Evolutionary conservation across 2,888 invertebrate species (phyloP).

Genomic region (Ennomos fuscantarius): DNA sequence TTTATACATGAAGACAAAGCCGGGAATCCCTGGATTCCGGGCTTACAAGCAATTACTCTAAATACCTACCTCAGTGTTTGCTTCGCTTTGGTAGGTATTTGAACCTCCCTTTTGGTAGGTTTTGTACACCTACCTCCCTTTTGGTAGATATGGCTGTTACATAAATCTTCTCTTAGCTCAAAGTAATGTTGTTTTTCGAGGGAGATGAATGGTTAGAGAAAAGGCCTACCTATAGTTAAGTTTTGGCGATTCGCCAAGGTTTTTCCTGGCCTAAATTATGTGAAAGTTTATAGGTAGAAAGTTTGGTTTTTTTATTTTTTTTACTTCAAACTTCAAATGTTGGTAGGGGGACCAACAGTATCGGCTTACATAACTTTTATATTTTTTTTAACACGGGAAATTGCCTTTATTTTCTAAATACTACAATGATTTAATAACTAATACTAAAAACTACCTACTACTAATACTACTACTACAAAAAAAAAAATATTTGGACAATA

Average conservation of each 20-base stretch:
- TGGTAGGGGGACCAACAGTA: no score
- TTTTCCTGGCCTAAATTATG: constrained; percentile 17
- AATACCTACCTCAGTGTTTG: constrained; percentile 7
- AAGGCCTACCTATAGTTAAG: constrained; percentile 12
- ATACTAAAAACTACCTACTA: no score
- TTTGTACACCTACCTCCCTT: not conserved
- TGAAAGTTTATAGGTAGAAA: constrained; percentile 4
- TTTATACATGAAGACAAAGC: not conserved
- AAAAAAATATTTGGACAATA: no score
- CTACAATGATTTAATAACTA: no score
- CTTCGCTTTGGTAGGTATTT: constrained; percentile 6
- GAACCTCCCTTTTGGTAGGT: constrained; percentile 9
- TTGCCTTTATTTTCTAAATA: no score
- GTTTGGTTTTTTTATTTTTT: no score
- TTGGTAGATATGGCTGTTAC: constrained; percentile 6
- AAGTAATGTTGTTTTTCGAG: constrained; percentile 17
- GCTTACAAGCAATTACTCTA: constrained; percentile 18
- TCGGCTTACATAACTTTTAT: no score
- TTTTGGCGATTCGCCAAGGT: constrained; percentile 22
- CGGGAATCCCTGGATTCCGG: constrained; percentile 13
- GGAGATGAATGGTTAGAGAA: constrained; percentile 25
- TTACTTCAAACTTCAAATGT: no score
- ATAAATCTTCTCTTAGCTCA: constrained; percentile 25
- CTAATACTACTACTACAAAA: no score
- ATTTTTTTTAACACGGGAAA: no score